phyloP scores from a whole-genome alignment of 1,140 invertebrate genomes.

The Scaptomyza graminum region DNA sequence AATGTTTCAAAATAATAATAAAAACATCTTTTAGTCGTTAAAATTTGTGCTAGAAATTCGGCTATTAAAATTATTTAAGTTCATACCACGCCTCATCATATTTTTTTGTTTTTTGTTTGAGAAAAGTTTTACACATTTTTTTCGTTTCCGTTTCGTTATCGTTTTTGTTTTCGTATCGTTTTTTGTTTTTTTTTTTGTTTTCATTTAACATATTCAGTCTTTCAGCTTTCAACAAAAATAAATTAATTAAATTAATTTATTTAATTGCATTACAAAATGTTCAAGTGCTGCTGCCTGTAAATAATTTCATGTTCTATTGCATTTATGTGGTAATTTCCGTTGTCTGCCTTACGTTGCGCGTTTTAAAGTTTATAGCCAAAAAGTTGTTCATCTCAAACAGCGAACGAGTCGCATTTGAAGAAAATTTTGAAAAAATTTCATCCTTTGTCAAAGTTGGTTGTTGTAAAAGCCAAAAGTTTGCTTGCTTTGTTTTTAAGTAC shows the following conservation, averaged over 20 bases:
- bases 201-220: slow-evolving; percentile 83
- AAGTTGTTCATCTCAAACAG: slow-evolving; percentile 48
- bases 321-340: slow-evolving; percentile 79
- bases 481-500: slow-evolving; percentile 59
- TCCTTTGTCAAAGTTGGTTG: slow-evolving; percentile 76
- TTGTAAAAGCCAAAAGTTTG: slow-evolving; percentile 79
- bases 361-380: slow-evolving; percentile 82
- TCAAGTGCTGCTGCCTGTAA: slow-evolving; percentile 71
- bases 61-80: slow-evolving; percentile 83
- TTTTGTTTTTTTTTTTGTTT: slow-evolving; percentile 27
- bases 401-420: slow-evolving; percentile 43
- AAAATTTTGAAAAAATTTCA: slow-evolving; percentile 76
- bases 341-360: slow-evolving; percentile 63
- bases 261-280: slow-evolving; percentile 74
- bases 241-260: slow-evolving; percentile 83
- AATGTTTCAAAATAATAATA: slow-evolving; percentile 31
- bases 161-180: slow-evolving; percentile 21
- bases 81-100: slow-evolving; percentile 54
- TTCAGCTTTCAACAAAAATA: slow-evolving; percentile 81
- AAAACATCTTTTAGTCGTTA: slow-evolving; percentile 39
- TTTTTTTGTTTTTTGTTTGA: slow-evolving; percentile 44
- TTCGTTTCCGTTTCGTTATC: slow-evolving; percentile 48
- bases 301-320: slow-evolving; percentile 83
- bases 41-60: slow-evolving; percentile 81
- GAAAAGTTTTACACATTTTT: slow-evolving; percentile 63